phyloP scores from a whole-genome alignment of 2,113 vertebrate species.

The Rana temporaria region DNA sequence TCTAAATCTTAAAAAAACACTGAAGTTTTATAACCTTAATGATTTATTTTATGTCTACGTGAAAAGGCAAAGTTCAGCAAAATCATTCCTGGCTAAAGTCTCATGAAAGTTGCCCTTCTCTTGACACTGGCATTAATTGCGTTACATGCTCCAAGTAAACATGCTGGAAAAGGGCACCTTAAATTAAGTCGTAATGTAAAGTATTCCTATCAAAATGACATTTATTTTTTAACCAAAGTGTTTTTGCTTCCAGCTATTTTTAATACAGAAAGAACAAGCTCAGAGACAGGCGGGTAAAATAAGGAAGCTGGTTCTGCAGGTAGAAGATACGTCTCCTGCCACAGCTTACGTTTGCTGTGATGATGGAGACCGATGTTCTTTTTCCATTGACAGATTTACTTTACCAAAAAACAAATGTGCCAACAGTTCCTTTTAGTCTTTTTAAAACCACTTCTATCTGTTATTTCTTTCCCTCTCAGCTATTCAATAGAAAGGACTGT shows the following conservation, averaged over 20 bases:
- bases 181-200: constrained; percentile 28
- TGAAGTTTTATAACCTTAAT: not conserved
- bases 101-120: constrained; percentile 6
- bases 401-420: constrained; percentile 47
- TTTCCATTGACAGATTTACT: constrained; percentile 28
- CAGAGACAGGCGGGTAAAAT: not conserved
- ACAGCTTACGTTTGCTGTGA: not conserved
- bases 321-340: not conserved
- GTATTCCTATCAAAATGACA: constrained; percentile 38
- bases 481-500: constrained; percentile 45
- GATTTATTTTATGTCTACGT: not conserved
- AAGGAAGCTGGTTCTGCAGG: not conserved
- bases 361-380: constrained; percentile 46
- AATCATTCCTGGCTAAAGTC: not conserved
- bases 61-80: not conserved
- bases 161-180: constrained; percentile 19
- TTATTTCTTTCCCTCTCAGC: constrained; percentile 58
- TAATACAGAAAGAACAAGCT: not conserved
- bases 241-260: constrained; percentile 18
- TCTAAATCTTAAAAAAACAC: not conserved
- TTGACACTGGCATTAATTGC: constrained; percentile 32
- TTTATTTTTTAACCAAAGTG: constrained; percentile 23
- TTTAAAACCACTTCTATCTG: constrained; percentile 54
- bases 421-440: constrained; percentile 27
- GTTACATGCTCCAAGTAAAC: constrained; percentile 7